Conservation (phyloP, 2,888 invertebrate genomes). For the Bellardia pandia region DNA sequence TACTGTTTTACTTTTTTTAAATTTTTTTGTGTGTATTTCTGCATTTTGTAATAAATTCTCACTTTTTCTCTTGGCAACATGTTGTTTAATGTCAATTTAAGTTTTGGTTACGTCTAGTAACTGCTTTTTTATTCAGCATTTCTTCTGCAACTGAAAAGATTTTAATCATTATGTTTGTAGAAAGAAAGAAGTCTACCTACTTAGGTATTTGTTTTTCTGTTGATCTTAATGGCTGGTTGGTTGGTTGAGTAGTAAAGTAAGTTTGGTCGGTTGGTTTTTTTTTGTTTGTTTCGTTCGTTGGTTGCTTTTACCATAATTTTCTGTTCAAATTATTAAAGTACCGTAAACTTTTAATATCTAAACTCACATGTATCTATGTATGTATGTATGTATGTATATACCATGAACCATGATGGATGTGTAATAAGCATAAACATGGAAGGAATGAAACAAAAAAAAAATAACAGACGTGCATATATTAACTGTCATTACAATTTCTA, state of each 20-base stretch:
- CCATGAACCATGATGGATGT: slow-evolving; percentile 48
- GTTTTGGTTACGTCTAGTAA: slow-evolving; percentile 25
- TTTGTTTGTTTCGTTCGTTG: slow-evolving; percentile 30
- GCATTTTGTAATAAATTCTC: slow-evolving; percentile 28
- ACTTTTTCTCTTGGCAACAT: slow-evolving; percentile 43
- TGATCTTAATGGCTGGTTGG: slow-evolving; percentile 49
- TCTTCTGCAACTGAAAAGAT: slow-evolving; percentile 40
- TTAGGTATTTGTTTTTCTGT: slow-evolving; percentile 37
- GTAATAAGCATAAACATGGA: slow-evolving; percentile 62
- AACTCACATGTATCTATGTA: not conserved
- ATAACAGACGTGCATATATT: slow-evolving; percentile 33
- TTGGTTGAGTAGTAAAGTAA: slow-evolving; percentile 24
- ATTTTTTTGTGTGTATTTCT: slow-evolving; percentile 1
- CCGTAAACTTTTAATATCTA: slow-evolving; percentile 58
- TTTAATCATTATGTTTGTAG: slow-evolving; percentile 32
- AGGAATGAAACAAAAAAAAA: slow-evolving; percentile 17
- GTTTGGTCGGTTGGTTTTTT: slow-evolving; percentile 10
- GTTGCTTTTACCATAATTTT: slow-evolving; percentile 43
- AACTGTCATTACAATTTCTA: slow-evolving; percentile 64
- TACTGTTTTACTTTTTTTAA: not conserved
- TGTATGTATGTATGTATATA: not conserved
- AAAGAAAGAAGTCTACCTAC: slow-evolving; percentile 26
- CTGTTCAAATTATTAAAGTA: slow-evolving; percentile 63
- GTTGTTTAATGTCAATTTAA: slow-evolving; percentile 62
- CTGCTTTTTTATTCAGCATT: slow-evolving; percentile 22